Conservation (phyloP, 2,797 vertebrate species). For the Synaphobranchus kaupii region DNA sequence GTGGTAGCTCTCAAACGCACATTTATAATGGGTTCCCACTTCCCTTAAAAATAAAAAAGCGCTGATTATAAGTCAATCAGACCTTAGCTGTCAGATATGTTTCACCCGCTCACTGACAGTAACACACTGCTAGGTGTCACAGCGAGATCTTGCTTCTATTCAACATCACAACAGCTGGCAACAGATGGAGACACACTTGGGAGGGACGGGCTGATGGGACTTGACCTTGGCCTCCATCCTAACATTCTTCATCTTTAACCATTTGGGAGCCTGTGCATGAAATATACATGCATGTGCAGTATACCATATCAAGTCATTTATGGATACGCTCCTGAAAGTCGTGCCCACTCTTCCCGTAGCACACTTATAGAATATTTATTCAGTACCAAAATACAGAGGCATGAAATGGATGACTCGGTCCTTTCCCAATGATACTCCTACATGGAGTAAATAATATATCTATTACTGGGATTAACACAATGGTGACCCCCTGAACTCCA, state of each 20-base stretch:
- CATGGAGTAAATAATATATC: conserved; percentile 26
- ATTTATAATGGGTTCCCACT: neutral
- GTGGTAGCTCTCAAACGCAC: conserved; percentile 15
- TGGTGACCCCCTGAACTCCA: conserved; percentile 56
- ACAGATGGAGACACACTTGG: conserved; percentile 56
- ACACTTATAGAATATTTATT: conserved; percentile 44
- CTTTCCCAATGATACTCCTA: conserved; percentile 28
- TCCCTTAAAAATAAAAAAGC: neutral
- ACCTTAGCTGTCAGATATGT: conserved; percentile 35
- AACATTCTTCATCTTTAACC: conserved; percentile 28
- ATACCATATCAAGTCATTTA: conserved; percentile 34
- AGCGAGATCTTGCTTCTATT: conserved; percentile 50
- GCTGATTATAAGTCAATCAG: conserved; percentile 46
- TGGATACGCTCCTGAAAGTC: conserved; percentile 44
- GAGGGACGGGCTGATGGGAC: conserved; percentile 52
- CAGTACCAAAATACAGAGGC: conserved; percentile 42
- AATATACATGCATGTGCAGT: conserved; percentile 27
- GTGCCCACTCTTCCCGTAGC: conserved; percentile 25
- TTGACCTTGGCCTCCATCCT: conserved; percentile 60
- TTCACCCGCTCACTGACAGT: conserved; percentile 38
- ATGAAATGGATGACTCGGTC: conserved; percentile 42
- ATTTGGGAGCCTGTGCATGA: conserved; percentile 36
- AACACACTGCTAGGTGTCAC: conserved; percentile 45
- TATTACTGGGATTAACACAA: conserved; percentile 45
- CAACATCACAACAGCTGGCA: conserved; percentile 60